These are phyloP conservation scores for Asbolus verrucosus DNA, from an alignment of 1,140 invertebrate genomes.

Conservation along the genomic window DNA sequence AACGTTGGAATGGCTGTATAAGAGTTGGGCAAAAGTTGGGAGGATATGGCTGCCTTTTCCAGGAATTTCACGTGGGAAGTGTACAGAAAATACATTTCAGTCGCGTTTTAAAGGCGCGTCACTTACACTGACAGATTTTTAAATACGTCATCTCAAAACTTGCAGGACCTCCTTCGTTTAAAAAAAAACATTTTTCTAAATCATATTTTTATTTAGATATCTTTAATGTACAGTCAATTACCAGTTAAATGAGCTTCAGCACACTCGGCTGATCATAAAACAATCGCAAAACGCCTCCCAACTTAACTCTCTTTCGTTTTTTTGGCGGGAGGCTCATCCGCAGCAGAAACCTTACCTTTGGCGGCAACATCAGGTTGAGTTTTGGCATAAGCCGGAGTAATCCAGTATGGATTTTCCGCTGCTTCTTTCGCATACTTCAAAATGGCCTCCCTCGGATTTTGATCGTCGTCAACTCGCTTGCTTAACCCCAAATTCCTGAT, in stretches of 20 bases:
- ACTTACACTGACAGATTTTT: slow-evolving; percentile 40
- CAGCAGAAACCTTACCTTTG: not conserved
- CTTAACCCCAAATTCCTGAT: slow-evolving; percentile 94
- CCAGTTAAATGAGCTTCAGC: too few species aligned
- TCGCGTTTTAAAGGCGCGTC: not conserved
- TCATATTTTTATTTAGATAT: too few species aligned
- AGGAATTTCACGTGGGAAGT: slow-evolving; percentile 46
- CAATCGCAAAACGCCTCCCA: too few species aligned
- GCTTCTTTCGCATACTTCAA: slow-evolving; percentile 97
- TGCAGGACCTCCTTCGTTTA: not conserved
- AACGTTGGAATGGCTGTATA: slow-evolving; percentile 46
- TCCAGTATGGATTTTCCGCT: slow-evolving; percentile 97
- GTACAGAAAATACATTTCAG: slow-evolving; percentile 15
- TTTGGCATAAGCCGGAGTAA: slow-evolving; percentile 89
- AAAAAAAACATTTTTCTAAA: too few species aligned
- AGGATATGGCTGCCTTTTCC: slow-evolving; percentile 6
- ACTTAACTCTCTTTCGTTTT: slow-evolving; percentile 12
- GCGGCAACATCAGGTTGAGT: slow-evolving; percentile 79
- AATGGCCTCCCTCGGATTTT: slow-evolving; percentile 96
- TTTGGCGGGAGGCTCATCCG: slow-evolving; percentile 6
- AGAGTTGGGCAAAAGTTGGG: slow-evolving; percentile 40
- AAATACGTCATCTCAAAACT: slow-evolving; percentile 20
- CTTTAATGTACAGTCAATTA: too few species aligned
- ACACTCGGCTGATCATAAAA: too few species aligned
- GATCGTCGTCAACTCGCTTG: slow-evolving; percentile 94